Conservation (phyloP, 2,113 vertebrate genomes). For the Scolopax mira region DNA sequence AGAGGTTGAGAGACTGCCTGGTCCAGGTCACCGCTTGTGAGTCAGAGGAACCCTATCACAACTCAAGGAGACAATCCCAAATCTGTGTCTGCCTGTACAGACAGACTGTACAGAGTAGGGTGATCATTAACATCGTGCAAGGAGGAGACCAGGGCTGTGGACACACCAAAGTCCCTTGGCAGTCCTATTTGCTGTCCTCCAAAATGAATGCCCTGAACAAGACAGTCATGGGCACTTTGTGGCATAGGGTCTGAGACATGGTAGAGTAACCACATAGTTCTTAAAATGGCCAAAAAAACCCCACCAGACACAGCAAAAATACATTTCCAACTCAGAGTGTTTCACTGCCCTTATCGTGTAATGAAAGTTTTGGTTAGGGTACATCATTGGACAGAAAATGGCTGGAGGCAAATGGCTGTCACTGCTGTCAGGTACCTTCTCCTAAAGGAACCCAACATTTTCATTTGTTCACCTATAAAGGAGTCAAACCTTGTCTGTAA, state of each 20-base stretch:
- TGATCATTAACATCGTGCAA: no score
- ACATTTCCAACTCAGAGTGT: not conserved
- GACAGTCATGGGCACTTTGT: not conserved
- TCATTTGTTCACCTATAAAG: not conserved
- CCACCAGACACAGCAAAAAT: not conserved
- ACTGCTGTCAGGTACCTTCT: not conserved
- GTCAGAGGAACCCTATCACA: not conserved
- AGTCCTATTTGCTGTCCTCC: not conserved
- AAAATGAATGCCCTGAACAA: not conserved
- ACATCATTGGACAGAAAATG: not conserved
- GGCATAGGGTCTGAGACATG: not conserved
- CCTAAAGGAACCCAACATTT: not conserved
- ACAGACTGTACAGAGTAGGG: fast-evolving
- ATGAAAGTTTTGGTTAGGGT: not conserved
- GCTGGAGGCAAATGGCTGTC: not conserved
- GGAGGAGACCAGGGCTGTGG: not conserved
- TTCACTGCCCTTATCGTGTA: not conserved
- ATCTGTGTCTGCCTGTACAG: not conserved
- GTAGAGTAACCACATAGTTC: not conserved
- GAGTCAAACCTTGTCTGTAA: not conserved
- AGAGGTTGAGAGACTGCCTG: not conserved
- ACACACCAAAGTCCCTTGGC: not conserved
- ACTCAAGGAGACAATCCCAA: not conserved
- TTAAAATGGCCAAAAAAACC: not conserved
- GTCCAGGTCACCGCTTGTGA: not conserved